Evolutionary conservation across 2,797 vertebrate species (phyloP).

Genomic region (Morus bassanus): DNA sequence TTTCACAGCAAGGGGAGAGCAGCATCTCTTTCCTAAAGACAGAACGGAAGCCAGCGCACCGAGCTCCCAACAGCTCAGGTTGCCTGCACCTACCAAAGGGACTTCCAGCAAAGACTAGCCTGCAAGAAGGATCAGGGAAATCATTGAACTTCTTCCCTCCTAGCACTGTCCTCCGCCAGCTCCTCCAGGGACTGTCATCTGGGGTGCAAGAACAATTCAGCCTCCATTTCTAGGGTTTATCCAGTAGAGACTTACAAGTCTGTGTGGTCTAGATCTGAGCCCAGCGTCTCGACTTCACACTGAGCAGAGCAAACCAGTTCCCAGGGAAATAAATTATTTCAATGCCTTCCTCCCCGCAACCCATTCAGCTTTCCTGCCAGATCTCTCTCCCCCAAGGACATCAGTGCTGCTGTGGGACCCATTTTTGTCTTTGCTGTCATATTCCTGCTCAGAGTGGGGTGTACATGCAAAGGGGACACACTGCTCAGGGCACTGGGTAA

Average conservation of each 20-base stretch:
- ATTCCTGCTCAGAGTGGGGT: background rate
- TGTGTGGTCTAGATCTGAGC: conserved; percentile 52
- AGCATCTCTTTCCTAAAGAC: background rate
- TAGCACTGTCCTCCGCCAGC: background rate
- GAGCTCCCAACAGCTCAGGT: background rate
- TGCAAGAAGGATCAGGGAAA: background rate
- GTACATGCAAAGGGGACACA: background rate
- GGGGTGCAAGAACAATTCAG: background rate
- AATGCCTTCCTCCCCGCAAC: background rate
- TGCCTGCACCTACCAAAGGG: background rate
- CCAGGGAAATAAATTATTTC: conserved; percentile 47
- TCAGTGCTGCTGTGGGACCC: background rate
- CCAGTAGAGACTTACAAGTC: background rate
- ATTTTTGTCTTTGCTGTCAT: background rate
- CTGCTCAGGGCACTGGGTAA: background rate
- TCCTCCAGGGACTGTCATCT: background rate
- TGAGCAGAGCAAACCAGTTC: background rate
- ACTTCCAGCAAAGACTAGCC: background rate
- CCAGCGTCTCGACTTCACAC: background rate
- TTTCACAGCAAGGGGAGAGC: background rate
- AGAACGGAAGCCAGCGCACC: background rate
- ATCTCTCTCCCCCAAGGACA: background rate
- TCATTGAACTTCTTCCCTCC: background rate
- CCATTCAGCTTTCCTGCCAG: background rate
- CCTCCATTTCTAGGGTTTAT: background rate